Evolutionary conservation across 2,113 vertebrate genomes (phyloP).

Genomic region (Hylia prasina): DNA sequence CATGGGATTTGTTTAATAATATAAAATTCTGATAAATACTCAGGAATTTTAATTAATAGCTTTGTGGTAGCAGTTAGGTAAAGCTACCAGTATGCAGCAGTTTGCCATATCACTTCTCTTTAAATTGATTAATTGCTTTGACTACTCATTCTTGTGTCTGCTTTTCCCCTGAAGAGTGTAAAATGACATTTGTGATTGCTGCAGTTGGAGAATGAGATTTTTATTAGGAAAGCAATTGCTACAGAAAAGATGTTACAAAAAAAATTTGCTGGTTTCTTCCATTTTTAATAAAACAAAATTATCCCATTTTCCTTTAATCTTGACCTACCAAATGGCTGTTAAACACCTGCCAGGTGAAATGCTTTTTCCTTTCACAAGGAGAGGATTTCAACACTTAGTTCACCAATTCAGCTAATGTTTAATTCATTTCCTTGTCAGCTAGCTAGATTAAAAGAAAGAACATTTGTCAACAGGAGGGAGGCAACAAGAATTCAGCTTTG

Average conservation of each 20-base stretch:
- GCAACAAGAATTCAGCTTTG: not conserved
- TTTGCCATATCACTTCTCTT: not conserved
- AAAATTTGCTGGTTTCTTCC: not conserved
- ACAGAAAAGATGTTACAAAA: not conserved
- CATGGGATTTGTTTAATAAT: not conserved
- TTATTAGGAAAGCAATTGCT: not conserved
- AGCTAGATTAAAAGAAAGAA: slow-evolving; percentile 38
- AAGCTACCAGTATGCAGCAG: not conserved
- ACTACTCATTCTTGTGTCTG: not conserved
- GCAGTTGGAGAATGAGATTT: not conserved
- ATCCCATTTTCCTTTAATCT: not conserved
- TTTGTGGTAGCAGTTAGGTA: not conserved
- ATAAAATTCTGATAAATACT: not conserved
- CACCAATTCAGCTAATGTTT: slow-evolving; percentile 24
- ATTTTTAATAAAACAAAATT: not conserved
- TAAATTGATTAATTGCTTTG: not conserved
- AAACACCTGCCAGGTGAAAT: slow-evolving; percentile 19
- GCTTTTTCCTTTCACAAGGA: not conserved
- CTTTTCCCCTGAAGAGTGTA: not conserved
- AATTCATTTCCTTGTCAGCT: slow-evolving; percentile 27
- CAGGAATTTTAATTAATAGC: not conserved
- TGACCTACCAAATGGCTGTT: not conserved
- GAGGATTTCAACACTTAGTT: slow-evolving; percentile 12
- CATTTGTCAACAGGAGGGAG: slow-evolving; percentile 1
- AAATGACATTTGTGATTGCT: not conserved